Base-by-base conservation (phyloP, 37 sponge, comb jelly and placozoan genomes). In the Amphimedon queenslandica region DNA sequence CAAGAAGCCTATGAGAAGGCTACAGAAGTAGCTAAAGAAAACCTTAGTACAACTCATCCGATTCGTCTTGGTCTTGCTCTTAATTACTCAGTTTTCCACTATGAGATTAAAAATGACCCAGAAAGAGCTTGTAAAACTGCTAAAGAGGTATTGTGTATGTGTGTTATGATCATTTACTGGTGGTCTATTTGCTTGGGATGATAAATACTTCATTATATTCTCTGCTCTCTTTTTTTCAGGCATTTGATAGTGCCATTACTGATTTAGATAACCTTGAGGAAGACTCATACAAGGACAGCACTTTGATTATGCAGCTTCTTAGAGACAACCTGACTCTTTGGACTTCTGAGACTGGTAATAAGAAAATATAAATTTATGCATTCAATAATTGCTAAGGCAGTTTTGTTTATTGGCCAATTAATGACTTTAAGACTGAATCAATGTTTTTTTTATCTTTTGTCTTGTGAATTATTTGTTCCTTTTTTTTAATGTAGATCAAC, bases 271-370 rank as follows among this genome's bases (percentile, higher is more conserved):
- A 42, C 30, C 60, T 95, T 55, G 73, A 84, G 58, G 96, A 95
- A 37, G 96, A 95, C 1, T 78, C 79, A 2, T 95, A 95, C 89
- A 95, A 95, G 75, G 96, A 95, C 58, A 95, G 96, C 76, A 95
- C 96, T 35, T 76, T 95, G 35, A 95, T 95, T 41, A 95, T 95
- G 96, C 96, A 95, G 87, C 88, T 95, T 0, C 64, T 95, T 25
- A 71, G 96, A 63, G 96, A 95, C 74, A 95, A 95, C 82, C 83
- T 95, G 3, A 95, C 96, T 1, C 83, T 90, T 27, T 90, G 91
- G 91, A 85, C 91, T 3, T 35, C 82, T 37, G 85, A 81, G 13
- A n/a, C n/a, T n/a, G n/a, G n/a, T n/a, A n/a, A n/a, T n/a, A n/a
- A n/a, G n/a, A n/a, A n/a, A n/a, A n/a, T n/a, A n/a, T n/a, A n/a